Conservation (phyloP, 2,797 vertebrate genomes). For the Myotis planiceps region DNA sequence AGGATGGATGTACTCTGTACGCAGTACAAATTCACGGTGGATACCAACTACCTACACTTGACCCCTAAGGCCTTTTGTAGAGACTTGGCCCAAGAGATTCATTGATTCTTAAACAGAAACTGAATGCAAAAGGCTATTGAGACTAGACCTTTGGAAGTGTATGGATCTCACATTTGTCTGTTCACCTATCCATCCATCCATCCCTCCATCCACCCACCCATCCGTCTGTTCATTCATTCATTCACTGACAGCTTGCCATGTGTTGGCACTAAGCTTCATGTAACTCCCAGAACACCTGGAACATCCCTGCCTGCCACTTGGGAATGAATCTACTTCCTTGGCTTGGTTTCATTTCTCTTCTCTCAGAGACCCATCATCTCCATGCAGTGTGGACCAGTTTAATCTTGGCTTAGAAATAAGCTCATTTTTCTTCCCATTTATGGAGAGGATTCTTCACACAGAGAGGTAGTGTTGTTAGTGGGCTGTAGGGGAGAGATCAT, state of each 20-base stretch:
- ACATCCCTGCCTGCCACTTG: neutral
- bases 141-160: neutral
- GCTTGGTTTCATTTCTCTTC: conserved; percentile 25
- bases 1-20: neutral
- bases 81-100: neutral
- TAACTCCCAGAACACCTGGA: neutral
- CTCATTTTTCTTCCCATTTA: conserved; percentile 18
- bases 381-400: conserved; percentile 36
- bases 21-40: neutral
- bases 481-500: neutral
- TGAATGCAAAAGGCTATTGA: conserved; percentile 5
- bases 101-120: conserved; percentile 23
- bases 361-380: neutral
- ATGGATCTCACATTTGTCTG: neutral
- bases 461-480: neutral
- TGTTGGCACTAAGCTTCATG: neutral
- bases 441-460: conserved; percentile 12
- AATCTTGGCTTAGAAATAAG: conserved; percentile 56
- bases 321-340: neutral
- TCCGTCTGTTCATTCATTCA: neutral
- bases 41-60: neutral
- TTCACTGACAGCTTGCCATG: neutral
- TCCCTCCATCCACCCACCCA: neutral
- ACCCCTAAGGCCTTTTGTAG: neutral
- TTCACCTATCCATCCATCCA: neutral